Base-by-base conservation (phyloP, 1,140 invertebrate genomes). In the Hylaeus anthracinus region DNA sequence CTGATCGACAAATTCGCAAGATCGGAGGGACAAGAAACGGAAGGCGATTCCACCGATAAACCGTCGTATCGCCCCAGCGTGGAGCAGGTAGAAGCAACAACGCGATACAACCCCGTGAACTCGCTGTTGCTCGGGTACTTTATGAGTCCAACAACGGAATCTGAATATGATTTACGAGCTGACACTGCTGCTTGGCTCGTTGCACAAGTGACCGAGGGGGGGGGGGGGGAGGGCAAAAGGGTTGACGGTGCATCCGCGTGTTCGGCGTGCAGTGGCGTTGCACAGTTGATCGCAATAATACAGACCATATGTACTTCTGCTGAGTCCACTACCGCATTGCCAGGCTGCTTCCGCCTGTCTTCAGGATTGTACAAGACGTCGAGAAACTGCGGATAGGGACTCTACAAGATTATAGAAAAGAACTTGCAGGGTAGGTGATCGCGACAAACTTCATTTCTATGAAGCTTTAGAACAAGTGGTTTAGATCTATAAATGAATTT, bases 101-200 rank as follows among this genome's bases (percentile, higher is more conserved):
- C 64, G 12, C 26, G 71, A 51, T 76, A 61, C 58, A 74, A 64
- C 58, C 65, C 61, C 56, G 71, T 65, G 61, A 81, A 82, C 72
- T 86, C 83, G 79, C 77, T 66, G 76, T 80, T 72, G 55, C 81
- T 77, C 66, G 73, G 72, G 79, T 86, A 63, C 71, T 87, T 88
- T 85, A 89, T 82, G 85, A 78, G 77, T 78, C 75, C 74, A 83
- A 87, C 84, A 87, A 88, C 85, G 87, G 88, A 90, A 88, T 89
- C 81, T 81, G 88, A 90, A 85, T 87, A 90, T 90, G 89, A 91
- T 90, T 91, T 90, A 91, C 45, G 87, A 81, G 60, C 70, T 76
- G 72, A 76, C 65, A 66, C 8, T 8, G 15, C 56, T 15, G 60
- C 26, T 26, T 61, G 60, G 73, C 71, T 60, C 39, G 43, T 78